phyloP scores from a whole-genome alignment of 23 tunicate genomes.

The Halocynthia aurantium region DNA sequence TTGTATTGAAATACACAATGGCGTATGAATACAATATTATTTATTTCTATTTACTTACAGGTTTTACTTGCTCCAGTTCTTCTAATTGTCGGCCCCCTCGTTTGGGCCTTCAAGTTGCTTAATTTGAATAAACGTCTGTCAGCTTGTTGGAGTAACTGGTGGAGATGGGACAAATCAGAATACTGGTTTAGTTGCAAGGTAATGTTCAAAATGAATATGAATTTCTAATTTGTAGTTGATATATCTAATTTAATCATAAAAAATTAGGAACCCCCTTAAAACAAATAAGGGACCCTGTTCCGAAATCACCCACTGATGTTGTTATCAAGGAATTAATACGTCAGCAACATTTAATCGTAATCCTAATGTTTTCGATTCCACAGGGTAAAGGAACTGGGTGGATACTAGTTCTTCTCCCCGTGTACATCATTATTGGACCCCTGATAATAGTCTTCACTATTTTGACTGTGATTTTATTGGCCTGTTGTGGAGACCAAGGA shows the following conservation, averaged over 20 bases:
- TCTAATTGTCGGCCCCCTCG: slow-evolving; percentile 30
- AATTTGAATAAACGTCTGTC: slow-evolving; percentile 13
- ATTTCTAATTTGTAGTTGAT: no score
- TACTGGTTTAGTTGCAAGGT: slow-evolving; percentile 63
- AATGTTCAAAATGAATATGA: neutral
- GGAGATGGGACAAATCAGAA: slow-evolving; percentile 32
- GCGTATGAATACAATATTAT: neutral
- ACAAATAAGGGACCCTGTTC: no score
- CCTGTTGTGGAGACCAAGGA: slow-evolving; percentile 37
- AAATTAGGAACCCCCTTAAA: no score
- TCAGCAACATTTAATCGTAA: no score
- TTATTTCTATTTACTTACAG: neutral
- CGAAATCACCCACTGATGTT: no score
- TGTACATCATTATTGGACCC: slow-evolving; percentile 37
- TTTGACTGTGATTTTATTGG: slow-evolving; percentile 27
- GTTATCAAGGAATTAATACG: no score
- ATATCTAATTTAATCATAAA: no score
- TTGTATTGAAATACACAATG: no score
- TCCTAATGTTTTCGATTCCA: neutral
- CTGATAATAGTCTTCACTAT: slow-evolving; percentile 31
- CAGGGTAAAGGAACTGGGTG: slow-evolving; percentile 46
- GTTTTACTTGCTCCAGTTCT: slow-evolving; percentile 24
- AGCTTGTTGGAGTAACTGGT: slow-evolving; percentile 25
- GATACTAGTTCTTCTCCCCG: slow-evolving; percentile 21
- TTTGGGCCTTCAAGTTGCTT: slow-evolving; percentile 23